These are phyloP conservation scores for Leptogaster cylindrica DNA, from an alignment of 2,888 invertebrate species.

Conservation along the genomic window DNA sequence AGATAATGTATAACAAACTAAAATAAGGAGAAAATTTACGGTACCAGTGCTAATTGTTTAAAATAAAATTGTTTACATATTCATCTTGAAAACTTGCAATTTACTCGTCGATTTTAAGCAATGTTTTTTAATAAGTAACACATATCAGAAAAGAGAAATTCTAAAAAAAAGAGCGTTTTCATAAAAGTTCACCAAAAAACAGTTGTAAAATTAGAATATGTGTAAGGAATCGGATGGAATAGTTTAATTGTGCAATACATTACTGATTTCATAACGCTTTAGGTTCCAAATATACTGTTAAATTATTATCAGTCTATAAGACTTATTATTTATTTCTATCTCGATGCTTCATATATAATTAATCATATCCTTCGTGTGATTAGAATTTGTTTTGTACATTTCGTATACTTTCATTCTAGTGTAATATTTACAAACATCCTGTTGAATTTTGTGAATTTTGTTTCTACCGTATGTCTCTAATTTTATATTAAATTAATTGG, in stretches of 20 bases:
- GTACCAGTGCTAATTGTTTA: slow-evolving; percentile 3
- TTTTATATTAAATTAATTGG: too few species aligned
- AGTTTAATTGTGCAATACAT: too few species aligned
- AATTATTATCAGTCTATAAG: not conserved
- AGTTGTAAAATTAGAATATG: not conserved
- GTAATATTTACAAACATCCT: not conserved
- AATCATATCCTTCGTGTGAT: not conserved
- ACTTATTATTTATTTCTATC: too few species aligned
- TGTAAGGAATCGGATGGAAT: not conserved
- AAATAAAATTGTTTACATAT: slow-evolving; percentile 13
- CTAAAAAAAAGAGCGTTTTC: not conserved
- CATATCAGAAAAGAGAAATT: slow-evolving; percentile 14
- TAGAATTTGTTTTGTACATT: not conserved
- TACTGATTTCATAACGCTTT: too few species aligned
- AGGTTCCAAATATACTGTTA: too few species aligned
- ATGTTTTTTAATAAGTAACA: slow-evolving; percentile 22
- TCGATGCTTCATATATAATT: not conserved
- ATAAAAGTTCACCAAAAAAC: not conserved
- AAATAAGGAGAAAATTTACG: slow-evolving; percentile 11
- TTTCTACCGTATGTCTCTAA: too few species aligned
- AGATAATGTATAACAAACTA: slow-evolving; percentile 65
- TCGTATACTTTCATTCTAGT: not conserved
- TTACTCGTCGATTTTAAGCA: slow-evolving; percentile 16
- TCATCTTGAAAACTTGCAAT: slow-evolving; percentile 11
- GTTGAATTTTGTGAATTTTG: not conserved